These are phyloP conservation scores for Papilio dardanus DNA, from an alignment of 1,140 invertebrate genomes.

Conservation along the genomic window DNA sequence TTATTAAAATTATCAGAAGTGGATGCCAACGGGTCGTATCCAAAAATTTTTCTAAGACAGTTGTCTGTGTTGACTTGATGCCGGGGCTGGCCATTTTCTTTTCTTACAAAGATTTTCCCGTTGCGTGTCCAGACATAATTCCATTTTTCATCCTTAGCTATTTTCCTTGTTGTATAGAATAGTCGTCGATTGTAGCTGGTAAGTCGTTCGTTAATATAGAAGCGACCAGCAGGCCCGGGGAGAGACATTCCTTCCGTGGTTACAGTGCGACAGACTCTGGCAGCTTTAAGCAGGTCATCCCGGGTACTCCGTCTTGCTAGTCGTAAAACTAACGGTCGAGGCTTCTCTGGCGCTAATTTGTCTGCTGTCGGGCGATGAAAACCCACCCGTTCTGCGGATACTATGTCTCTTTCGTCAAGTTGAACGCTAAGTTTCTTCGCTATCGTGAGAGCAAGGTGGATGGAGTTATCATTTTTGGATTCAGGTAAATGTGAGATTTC, in stretches of 20 bases:
- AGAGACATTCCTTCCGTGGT: constrained; percentile 20
- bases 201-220: constrained; percentile 41
- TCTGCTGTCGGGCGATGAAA: neutral
- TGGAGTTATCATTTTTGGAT: constrained; percentile 23
- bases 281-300: constrained; percentile 24
- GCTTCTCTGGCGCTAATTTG: neutral
- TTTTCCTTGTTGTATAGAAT: constrained; percentile 32
- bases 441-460: constrained; percentile 17
- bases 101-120: constrained; percentile 37
- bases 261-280: constrained; percentile 14
- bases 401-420: constrained; percentile 32
- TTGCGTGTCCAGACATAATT: constrained; percentile 42
- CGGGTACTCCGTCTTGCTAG: constrained; percentile 10
- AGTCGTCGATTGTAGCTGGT: constrained; percentile 38
- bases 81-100: constrained; percentile 30
- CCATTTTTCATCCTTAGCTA: constrained; percentile 13
- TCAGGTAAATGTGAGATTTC: neutral
- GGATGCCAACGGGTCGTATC: neutral
- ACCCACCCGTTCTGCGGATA: constrained; percentile 31
- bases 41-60: constrained; percentile 1
- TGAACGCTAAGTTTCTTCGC: constrained; percentile 32
- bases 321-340: constrained; percentile 9
- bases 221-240: neutral
- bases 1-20: neutral
- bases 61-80: neutral